Base-by-base conservation (phyloP, 2,797 vertebrate genomes). In the Betta splendens region DNA sequence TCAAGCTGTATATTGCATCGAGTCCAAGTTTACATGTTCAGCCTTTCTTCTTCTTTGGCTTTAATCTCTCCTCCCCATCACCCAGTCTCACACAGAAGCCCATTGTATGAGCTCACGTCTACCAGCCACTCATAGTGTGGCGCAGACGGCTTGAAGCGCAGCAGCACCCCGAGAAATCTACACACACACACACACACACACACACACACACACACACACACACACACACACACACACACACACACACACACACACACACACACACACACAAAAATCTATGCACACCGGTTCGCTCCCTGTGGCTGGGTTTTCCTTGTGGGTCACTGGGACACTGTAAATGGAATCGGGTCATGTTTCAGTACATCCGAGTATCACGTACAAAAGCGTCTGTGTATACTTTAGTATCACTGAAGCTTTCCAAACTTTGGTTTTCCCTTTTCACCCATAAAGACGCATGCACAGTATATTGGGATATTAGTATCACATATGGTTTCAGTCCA, bases 71-170 rank as follows among this genome's bases (percentile, higher is more conserved):
- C 50, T 66, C 46, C 15, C 18, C 69, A 49, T 80, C 66, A 48
- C 20, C 32, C 50, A 7, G 23, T 39, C 64, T 45, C 55, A 73
- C 72, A 87, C 75, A 88, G 76, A 76, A 77, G 72, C 63, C 79
- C 71, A 70, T 89, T 85, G 87, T 87, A 40, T 66, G 68, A 82
- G 63, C 51, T 83, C 50, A 64, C 32, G 18, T 80, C 79, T 66
- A 64, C 45, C 45, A 72, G 58, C 44, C 39, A 21, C 51, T 58
- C 38, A 22, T 17, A 48, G 38, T 28, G n/a, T 20, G 12, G 43
- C 49, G 20, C 55, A 67, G 71, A 64, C 59, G 47, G 72, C 80
- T 72, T 52, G 42, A 79, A 74, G 64, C 7, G 13, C 28, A 52
- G 54, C 52, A 64, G 48, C 37, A 28, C 61, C 44, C 58, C 42